phyloP scores from a whole-genome alignment of 2,113 vertebrate species.

The Macaca fascicularis region T2T-MFA8v1.1 NC_088385.1:77452001-77452500 shows the following conservation, averaged over 20 bases:
- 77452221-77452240: background rate
- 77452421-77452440: no score
- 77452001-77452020: conserved; percentile 77
- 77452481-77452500: background rate
- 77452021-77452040: conserved; percentile 78
- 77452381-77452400: background rate
- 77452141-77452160: conserved; percentile 47
- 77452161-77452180: conserved; percentile 42
- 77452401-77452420: background rate
- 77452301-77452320: background rate
- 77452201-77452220: background rate
- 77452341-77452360: background rate
- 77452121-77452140: conserved; percentile 74
- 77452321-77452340: background rate
- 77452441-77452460: background rate
- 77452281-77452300: background rate
- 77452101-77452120: conserved; percentile 70
- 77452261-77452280: background rate
- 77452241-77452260: background rate
- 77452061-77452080: conserved; percentile 77
- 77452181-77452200: conserved; percentile 51
- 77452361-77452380: background rate
- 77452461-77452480: background rate
- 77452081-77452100: conserved; percentile 73
- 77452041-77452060: conserved; percentile 81